These are phyloP conservation scores for Drosophila dives DNA, from an alignment of 2,888 invertebrate genomes.

Conservation along the genomic window DNA sequence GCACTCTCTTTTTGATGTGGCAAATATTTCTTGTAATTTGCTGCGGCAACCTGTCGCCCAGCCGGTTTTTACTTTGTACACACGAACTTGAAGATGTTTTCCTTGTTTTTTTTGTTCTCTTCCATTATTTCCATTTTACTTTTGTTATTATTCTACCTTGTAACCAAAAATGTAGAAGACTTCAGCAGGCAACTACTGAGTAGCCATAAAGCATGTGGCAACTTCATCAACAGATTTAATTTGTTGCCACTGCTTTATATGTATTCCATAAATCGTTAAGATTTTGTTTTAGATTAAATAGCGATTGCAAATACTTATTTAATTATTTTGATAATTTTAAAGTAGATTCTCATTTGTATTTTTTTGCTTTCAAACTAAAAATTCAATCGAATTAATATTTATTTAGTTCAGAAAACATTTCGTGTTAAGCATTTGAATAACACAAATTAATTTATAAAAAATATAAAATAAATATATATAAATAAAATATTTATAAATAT, in stretches of 20 bases:
- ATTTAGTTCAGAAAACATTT: not conserved
- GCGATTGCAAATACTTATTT: not conserved
- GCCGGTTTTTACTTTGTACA: slow-evolving; percentile 43
- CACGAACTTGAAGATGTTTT: slow-evolving; percentile 31
- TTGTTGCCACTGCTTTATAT: not conserved
- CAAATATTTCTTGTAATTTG: slow-evolving; percentile 57
- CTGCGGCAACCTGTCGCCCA: slow-evolving; percentile 57
- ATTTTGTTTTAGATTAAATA: not conserved
- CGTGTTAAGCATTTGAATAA: too few species aligned
- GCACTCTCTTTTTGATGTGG: slow-evolving; percentile 36
- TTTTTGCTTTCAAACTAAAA: not conserved
- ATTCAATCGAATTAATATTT: not conserved
- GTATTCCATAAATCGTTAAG: not conserved
- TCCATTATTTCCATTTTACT: not conserved
- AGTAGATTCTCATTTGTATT: not conserved
- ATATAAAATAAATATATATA: too few species aligned
- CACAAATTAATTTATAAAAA: too few species aligned
- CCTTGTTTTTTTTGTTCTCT: slow-evolving; percentile 11
- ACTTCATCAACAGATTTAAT: not conserved
- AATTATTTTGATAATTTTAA: not conserved
- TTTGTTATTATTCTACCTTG: slow-evolving; percentile 9
- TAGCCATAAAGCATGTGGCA: not conserved
- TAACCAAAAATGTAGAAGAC: not conserved
- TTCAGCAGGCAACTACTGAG: not conserved
- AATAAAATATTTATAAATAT: too few species aligned